Evolutionary conservation across 1,140 invertebrate species (phyloP).

Genomic region (Zaprionus kolodkinae): DNA sequence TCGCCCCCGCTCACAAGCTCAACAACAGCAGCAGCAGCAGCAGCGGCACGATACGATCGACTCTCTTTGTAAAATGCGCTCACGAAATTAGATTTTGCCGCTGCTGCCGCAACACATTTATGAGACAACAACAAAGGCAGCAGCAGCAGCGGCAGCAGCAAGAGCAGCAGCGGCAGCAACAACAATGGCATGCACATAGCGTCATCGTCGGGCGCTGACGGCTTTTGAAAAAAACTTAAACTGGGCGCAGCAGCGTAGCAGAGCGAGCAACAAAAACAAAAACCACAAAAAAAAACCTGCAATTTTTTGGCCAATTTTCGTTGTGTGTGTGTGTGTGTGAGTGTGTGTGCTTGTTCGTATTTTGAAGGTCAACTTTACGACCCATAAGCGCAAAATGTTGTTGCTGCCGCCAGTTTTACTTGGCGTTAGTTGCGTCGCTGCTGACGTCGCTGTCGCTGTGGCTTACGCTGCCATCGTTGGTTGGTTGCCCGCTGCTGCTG

Average conservation of each 20-base stretch:
- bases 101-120: slow-evolving; percentile 49
- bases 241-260: slow-evolving; percentile 77
- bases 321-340: slow-evolving; percentile 37
- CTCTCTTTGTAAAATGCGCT: slow-evolving; percentile 73
- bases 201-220: slow-evolving; percentile 63
- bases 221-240: slow-evolving; percentile 52
- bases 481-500: slow-evolving; percentile 21
- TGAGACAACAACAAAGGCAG: slow-evolving; percentile 69
- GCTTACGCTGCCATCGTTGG: slow-evolving; percentile 20
- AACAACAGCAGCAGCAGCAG: slow-evolving; percentile 6
- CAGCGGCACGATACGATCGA: slow-evolving; percentile 28
- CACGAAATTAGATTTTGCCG: slow-evolving; percentile 73
- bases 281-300: slow-evolving; percentile 68
- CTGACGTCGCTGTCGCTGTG: slow-evolving; percentile 20
- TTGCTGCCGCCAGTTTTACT: slow-evolving; percentile 70
- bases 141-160: slow-evolving; percentile 9
- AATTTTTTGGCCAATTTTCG: slow-evolving; percentile 81
- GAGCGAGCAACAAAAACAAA: slow-evolving; percentile 17
- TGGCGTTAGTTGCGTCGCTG: slow-evolving; percentile 77
- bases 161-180: slow-evolving; percentile 29
- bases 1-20: slow-evolving; percentile 34
- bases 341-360: slow-evolving; percentile 55
- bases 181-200: slow-evolving; percentile 72
- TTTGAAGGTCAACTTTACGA: slow-evolving; percentile 84
- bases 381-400: slow-evolving; percentile 81